These are phyloP conservation scores for Stratiolaelaps scimitus DNA, from an alignment of 1,140 invertebrate genomes.

Conservation along the genomic window DNA sequence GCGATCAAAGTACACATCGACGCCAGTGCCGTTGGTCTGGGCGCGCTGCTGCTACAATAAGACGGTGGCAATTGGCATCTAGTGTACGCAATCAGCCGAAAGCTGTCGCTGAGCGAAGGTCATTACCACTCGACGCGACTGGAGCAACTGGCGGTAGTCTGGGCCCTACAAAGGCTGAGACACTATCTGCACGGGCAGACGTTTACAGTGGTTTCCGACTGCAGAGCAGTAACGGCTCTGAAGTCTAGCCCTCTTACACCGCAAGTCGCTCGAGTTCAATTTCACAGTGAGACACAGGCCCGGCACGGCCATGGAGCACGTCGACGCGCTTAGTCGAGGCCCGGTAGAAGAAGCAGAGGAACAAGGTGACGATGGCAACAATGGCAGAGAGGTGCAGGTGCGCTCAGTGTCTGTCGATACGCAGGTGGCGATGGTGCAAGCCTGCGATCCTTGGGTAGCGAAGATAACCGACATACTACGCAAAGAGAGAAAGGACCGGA, in stretches of 20 bases:
- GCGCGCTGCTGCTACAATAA: constrained; percentile 31
- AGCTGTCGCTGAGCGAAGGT: constrained; percentile 33
- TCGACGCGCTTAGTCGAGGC: no score
- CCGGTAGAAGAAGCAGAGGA: no score
- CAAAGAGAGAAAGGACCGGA: no score
- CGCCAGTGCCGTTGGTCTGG: constrained; percentile 30
- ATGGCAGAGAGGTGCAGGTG: no score
- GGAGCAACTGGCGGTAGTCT: constrained; percentile 24
- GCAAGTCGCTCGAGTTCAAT: constrained; percentile 26
- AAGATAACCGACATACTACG: no score
- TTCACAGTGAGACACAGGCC: constrained; percentile 30
- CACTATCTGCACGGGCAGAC: constrained; percentile 4
- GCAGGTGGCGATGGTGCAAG: no score
- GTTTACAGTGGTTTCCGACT: constrained; percentile 31
- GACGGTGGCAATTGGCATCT: constrained; percentile 14
- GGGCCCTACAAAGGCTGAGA: constrained; percentile 25
- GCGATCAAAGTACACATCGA: constrained; percentile 33
- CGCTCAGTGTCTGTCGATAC: no score
- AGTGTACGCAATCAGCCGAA: constrained; percentile 29
- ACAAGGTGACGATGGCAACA: no score
- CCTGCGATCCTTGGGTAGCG: no score
- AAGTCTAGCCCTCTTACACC: constrained; percentile 2
- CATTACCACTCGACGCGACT: constrained; percentile 33
- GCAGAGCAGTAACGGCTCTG: constrained; percentile 29
- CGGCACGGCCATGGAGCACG: constrained; percentile 28